These are phyloP conservation scores for Tetramorium alpestre DNA, from an alignment of 1,140 invertebrate species.

Conservation along the genomic window DNA sequence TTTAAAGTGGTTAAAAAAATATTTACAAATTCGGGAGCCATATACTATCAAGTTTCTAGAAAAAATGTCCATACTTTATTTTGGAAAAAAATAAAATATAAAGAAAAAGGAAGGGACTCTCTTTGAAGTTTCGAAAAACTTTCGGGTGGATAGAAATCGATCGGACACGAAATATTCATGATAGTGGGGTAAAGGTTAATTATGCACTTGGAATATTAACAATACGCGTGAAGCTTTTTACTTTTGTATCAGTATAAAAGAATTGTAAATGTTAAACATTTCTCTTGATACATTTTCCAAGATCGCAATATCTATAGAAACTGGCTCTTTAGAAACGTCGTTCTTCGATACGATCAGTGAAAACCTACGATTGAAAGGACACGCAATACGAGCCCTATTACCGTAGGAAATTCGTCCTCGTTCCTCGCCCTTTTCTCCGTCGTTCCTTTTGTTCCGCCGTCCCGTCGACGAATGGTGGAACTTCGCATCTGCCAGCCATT, in stretches of 20 bases:
- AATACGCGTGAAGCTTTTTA: not conserved
- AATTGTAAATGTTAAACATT: constrained; percentile 4
- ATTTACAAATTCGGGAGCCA: no score
- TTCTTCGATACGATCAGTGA: constrained; percentile 40
- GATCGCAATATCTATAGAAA: constrained; percentile 22
- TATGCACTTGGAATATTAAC: not conserved
- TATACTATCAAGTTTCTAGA: no score
- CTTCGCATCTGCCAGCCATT: constrained; percentile 65
- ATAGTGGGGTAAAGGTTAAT: no score
- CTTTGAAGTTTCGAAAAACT: no score
- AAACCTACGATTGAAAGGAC: constrained; percentile 49
- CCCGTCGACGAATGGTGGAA: constrained; percentile 12
- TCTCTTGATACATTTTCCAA: not conserved
- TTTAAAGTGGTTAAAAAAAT: no score
- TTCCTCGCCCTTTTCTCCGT: constrained; percentile 41
- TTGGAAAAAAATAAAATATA: no score
- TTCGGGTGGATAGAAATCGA: no score
- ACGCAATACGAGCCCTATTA: constrained; percentile 57
- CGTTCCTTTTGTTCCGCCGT: constrained; percentile 41
- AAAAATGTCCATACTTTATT: no score
- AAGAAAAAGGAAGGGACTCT: no score
- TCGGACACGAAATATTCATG: no score
- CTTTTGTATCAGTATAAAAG: not conserved
- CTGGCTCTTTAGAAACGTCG: constrained; percentile 33
- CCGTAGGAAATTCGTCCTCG: constrained; percentile 37